phyloP scores from a whole-genome alignment of 2,797 vertebrate species.

The Galago senegalensis region DNA sequence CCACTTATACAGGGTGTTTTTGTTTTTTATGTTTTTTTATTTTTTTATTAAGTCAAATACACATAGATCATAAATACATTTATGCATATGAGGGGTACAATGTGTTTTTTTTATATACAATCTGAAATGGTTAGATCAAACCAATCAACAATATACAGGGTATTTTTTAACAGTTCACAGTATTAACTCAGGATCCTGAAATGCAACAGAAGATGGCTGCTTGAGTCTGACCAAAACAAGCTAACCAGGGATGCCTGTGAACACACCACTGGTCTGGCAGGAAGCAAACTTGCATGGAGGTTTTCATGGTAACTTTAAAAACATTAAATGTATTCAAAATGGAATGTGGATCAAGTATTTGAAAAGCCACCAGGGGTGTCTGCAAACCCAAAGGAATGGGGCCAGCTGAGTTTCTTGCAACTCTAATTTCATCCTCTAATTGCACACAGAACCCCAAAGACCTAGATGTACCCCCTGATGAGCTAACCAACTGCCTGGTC shows the following conservation, averaged over 20 bases:
- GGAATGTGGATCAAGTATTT: neutral
- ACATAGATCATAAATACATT: no score
- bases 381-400: neutral
- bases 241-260: no score
- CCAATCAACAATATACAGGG: neutral
- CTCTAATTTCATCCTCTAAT: neutral
- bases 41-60: no score
- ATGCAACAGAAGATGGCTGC: neutral
- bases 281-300: neutral
- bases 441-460: neutral
- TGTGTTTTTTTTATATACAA: no score
- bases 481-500: accelerated
- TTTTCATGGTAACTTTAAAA: neutral
- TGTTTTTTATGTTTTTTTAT: no score
- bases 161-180: neutral
- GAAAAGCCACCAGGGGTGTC: neutral
- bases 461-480: neutral
- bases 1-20: neutral
- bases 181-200: neutral
- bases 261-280: no score
- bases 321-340: neutral
- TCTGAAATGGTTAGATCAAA: no score
- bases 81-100: no score
- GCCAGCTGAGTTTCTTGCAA: neutral
- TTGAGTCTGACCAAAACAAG: neutral